Percentiles rank a stretch among this genome's conserved stretches.
phyloP scores from a whole-genome alignment of 2,113 vertebrate species.

The Brachirus orientalis region DNA sequence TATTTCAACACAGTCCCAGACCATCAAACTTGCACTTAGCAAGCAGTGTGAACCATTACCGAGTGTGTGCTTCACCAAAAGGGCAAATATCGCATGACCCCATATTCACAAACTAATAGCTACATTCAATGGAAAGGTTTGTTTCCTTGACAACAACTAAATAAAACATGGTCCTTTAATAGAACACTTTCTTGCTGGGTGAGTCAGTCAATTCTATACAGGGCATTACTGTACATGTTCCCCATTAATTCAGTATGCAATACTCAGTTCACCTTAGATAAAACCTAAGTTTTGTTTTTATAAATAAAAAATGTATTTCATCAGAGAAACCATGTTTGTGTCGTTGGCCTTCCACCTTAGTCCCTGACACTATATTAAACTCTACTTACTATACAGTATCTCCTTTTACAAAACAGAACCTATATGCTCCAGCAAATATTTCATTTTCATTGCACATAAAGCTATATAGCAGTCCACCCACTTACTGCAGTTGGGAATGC shows the following conservation, averaged over 20 bases:
- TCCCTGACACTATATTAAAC: not conserved
- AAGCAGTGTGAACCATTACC: constrained; percentile 20
- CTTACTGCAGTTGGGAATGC: constrained; percentile 54
- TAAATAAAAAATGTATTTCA: too few species aligned
- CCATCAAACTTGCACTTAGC: constrained; percentile 46
- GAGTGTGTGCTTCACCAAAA: constrained; percentile 26
- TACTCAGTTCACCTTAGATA: too few species aligned
- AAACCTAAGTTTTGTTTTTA: too few species aligned
- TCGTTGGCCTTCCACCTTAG: too few species aligned
- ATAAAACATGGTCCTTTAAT: constrained; percentile 61
- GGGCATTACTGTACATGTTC: not conserved
- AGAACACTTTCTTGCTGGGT: constrained; percentile 11
- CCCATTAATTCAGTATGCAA: not conserved
- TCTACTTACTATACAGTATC: not conserved
- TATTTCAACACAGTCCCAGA: constrained; percentile 14
- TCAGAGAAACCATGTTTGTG: too few species aligned
- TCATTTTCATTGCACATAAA: constrained; percentile 25
- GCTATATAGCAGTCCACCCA: constrained; percentile 32
- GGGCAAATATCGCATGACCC: constrained; percentile 21
- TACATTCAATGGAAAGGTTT: constrained; percentile 29
- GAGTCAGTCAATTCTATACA: constrained; percentile 6
- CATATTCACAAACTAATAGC: constrained; percentile 45
- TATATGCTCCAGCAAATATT: constrained; percentile 32
- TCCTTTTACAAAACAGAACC: constrained; percentile 21
- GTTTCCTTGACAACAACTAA: constrained; percentile 51